phyloP scores from a whole-genome alignment of 1,140 invertebrate genomes.

The Epicauta chinensis region DNA sequence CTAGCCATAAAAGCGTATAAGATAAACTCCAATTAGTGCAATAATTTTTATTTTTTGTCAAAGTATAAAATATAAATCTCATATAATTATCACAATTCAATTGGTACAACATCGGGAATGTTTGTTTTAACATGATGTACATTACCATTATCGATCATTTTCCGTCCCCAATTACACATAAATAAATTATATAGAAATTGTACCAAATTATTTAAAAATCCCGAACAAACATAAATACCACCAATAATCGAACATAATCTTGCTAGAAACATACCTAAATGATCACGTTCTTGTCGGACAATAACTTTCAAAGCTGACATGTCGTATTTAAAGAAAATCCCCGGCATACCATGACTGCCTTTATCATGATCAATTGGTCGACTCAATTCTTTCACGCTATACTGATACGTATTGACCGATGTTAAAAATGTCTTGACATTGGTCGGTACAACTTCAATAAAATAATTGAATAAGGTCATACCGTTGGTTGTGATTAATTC shows the following conservation, averaged over 20 bases:
- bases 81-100: conserved; percentile 12
- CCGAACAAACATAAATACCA: conserved; percentile 82
- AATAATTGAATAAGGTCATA: conserved; percentile 87
- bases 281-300: conserved; percentile 75
- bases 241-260: conserved; percentile 84
- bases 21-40: not conserved
- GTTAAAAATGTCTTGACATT: conserved; percentile 71
- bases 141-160: conserved; percentile 11
- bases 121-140: not conserved
- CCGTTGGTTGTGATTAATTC: conserved; percentile 66
- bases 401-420: conserved; percentile 80
- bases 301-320: conserved; percentile 81
- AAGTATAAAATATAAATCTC: not conserved
- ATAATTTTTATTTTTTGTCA: not conserved
- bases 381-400: conserved; percentile 83
- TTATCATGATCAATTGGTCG: conserved; percentile 64
- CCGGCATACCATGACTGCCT: conserved; percentile 87
- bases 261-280: conserved; percentile 73
- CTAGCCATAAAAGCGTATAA: not conserved
- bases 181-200: conserved; percentile 42
- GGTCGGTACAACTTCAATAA: conserved; percentile 92
- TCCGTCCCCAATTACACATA: conserved; percentile 34
- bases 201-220: conserved; percentile 47
- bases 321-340: conserved; percentile 94
- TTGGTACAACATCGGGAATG: conserved; percentile 18